Conservation (phyloP, 2,113 vertebrate species). For the Phocoena phocoena region DNA sequence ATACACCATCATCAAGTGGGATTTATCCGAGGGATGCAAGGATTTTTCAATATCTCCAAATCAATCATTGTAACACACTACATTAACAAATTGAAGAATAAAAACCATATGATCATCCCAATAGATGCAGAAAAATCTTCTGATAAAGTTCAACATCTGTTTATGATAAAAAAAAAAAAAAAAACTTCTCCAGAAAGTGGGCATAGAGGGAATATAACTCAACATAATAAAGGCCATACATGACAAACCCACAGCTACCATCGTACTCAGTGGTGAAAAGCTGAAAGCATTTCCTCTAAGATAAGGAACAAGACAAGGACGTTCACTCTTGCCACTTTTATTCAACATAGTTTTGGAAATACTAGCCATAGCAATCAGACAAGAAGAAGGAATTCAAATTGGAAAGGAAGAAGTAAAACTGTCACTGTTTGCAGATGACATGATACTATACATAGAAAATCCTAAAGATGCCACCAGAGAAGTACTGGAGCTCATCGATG, state of each 20-base stretch:
- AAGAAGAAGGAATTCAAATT: background rate
- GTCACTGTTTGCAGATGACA: background rate
- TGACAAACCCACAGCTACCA: background rate
- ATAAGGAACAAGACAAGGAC: background rate
- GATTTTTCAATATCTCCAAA: too few species aligned
- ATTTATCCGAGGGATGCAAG: too few species aligned
- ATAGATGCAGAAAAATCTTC: too few species aligned
- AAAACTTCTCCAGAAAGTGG: too few species aligned
- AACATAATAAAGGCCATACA: background rate
- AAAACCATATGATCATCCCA: too few species aligned
- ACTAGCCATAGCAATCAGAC: background rate
- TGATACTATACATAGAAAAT: background rate
- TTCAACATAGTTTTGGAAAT: background rate
- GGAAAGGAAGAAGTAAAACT: background rate
- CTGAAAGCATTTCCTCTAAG: background rate
- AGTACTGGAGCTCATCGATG: background rate
- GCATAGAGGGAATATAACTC: too few species aligned
- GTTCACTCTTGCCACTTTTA: background rate
- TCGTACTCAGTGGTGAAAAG: background rate
- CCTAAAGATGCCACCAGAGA: background rate
- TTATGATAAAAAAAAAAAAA: too few species aligned
- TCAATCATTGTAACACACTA: too few species aligned
- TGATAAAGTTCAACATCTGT: too few species aligned
- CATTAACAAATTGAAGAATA: too few species aligned
- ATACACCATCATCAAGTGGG: too few species aligned